phyloP scores from a whole-genome alignment of 92 coral and sea anemone genomes.

The Isaurus tuberculatus region DNA sequence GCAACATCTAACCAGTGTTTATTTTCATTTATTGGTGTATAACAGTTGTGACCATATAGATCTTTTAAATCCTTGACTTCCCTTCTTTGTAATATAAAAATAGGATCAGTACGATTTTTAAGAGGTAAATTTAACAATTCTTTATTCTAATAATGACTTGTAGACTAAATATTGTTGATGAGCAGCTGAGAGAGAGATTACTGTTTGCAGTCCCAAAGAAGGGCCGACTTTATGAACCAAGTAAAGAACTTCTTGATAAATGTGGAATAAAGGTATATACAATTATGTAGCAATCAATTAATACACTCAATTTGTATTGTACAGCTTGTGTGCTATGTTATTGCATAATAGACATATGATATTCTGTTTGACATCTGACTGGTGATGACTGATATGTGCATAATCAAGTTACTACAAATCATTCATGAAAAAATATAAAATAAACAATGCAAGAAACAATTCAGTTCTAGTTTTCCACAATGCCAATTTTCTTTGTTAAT shows the following conservation, averaged over 20 bases:
- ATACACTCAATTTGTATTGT: not conserved
- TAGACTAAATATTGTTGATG: slow-evolving; percentile 57
- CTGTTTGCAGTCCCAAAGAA: slow-evolving; percentile 66
- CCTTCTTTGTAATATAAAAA: no score
- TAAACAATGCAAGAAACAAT: no score
- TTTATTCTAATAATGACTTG: not conserved
- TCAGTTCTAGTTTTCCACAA: no score
- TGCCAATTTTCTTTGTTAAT: no score
- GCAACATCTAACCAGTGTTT: no score
- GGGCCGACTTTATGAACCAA: slow-evolving; percentile 58
- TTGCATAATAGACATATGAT: not conserved
- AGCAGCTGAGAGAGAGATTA: slow-evolving; percentile 52
- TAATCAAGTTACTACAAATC: not conserved
- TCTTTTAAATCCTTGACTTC: no score
- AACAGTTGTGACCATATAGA: no score
- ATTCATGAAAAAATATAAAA: no score
- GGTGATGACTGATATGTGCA: not conserved
- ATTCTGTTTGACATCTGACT: not conserved
- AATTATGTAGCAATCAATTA: not conserved
- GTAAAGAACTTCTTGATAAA: slow-evolving; percentile 50
- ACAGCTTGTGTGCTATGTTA: no score
- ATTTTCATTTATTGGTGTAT: no score
- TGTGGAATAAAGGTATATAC: slow-evolving; percentile 55
- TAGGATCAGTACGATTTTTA: no score
- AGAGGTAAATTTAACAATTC: not conserved